phyloP scores from a whole-genome alignment of 2,888 invertebrate genomes.

The Crepidodera aurea region DNA sequence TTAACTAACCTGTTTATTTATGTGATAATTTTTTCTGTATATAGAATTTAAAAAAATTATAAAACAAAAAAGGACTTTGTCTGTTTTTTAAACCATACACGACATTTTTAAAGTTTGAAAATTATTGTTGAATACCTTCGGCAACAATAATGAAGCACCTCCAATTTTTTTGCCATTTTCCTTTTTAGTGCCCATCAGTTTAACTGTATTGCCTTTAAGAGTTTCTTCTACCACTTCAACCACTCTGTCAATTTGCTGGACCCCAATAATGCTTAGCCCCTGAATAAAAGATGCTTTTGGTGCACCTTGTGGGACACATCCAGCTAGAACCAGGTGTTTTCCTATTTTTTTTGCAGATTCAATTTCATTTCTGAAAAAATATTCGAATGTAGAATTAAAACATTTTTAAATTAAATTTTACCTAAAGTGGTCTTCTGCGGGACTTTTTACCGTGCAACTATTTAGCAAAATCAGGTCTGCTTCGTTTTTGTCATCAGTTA shows the following conservation, averaged over 20 bases:
- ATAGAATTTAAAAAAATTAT: no score
- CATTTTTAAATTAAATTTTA: conserved; percentile 46
- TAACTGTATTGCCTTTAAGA: conserved; percentile 68
- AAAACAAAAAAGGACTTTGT: no score
- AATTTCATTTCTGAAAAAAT: conserved; percentile 77
- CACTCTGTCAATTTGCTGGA: conserved; percentile 97
- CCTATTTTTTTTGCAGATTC: conserved; percentile 75
- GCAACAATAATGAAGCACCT: conserved; percentile 61
- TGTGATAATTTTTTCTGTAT: no score
- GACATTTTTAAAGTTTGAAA: no score
- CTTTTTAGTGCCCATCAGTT: conserved; percentile 76
- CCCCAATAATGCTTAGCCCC: conserved; percentile 94
- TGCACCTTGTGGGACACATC: conserved; percentile 96
- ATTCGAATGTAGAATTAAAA: not conserved
- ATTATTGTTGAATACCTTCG: conserved; percentile 4
- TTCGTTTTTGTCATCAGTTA: conserved; percentile 79
- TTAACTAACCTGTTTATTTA: no score
- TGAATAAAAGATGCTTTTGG: conserved; percentile 74
- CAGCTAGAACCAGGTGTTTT: conserved; percentile 92
- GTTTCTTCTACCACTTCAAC: conserved; percentile 98
- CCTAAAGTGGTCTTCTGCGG: conserved; percentile 94
- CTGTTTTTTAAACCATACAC: no score
- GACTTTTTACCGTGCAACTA: conserved; percentile 98
- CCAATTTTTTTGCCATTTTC: conserved; percentile 77
- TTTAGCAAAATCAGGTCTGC: conserved; percentile 97